phyloP scores from a whole-genome alignment of 2,113 vertebrate genomes.

The Sylvia atricapilla region DNA sequence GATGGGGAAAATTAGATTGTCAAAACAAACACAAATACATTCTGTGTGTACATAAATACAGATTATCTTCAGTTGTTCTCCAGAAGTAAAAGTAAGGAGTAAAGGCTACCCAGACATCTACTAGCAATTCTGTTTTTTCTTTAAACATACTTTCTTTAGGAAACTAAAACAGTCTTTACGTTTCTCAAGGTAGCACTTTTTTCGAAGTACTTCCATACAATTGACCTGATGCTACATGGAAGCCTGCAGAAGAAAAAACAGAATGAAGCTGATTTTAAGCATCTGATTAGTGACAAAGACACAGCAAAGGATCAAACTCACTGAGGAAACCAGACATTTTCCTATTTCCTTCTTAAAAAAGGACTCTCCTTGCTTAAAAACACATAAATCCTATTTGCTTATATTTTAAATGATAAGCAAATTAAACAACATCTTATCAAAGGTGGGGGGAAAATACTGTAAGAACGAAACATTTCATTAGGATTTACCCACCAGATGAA shows the following conservation, averaged over 20 bases:
- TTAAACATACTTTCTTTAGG: background rate
- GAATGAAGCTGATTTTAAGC: background rate
- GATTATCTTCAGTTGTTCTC: background rate
- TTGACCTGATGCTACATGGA: background rate
- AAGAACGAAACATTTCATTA: background rate
- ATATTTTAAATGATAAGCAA: background rate
- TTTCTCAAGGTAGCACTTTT: background rate
- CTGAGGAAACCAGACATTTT: background rate
- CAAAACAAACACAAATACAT: background rate
- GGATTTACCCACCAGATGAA: background rate
- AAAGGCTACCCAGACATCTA: background rate
- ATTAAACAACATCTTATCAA: background rate
- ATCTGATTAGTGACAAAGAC: background rate
- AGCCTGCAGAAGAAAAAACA: background rate
- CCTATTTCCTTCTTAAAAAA: background rate
- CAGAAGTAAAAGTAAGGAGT: background rate
- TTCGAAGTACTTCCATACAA: background rate
- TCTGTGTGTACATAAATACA: background rate
- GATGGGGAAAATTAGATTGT: background rate
- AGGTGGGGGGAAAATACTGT: background rate
- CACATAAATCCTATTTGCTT: background rate
- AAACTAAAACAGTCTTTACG: background rate
- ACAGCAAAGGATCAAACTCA: background rate
- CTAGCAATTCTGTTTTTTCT: background rate
- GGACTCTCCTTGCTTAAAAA: background rate